Evolutionary conservation across 2,888 invertebrate genomes (phyloP).

Genomic region (Hetaerina titia): DNA sequence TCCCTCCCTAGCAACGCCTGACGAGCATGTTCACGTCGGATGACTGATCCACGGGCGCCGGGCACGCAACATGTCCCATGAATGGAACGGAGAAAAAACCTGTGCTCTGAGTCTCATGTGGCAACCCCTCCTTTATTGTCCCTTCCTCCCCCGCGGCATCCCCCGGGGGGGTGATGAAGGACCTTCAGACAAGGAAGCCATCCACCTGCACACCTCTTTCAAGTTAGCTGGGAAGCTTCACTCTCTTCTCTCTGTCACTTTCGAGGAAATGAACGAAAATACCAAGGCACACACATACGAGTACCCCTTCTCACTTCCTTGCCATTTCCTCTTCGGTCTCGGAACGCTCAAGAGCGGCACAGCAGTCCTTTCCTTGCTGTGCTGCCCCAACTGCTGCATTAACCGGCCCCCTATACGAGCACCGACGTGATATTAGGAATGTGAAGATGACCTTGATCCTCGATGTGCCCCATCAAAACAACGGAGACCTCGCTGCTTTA

Average conservation of each 20-base stretch:
- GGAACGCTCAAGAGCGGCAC: not conserved
- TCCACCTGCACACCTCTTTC: not conserved
- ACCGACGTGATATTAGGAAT: too few relatives aligned
- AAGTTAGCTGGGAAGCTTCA: not conserved
- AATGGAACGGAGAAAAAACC: not conserved
- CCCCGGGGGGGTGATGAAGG: not conserved
- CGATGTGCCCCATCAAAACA: too few relatives aligned
- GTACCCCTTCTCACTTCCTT: not conserved
- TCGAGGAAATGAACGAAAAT: too few relatives aligned
- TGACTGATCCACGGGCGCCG: not conserved
- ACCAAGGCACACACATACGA: too few relatives aligned
- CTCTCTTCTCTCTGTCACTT: not conserved
- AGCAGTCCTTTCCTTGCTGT: too few relatives aligned
- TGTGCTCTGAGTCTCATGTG: not conserved
- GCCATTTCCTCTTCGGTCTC: not conserved
- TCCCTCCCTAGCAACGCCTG: not conserved
- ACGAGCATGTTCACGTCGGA: constrained; percentile 23
- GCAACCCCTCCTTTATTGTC: too few relatives aligned
- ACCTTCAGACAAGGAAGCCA: not conserved
- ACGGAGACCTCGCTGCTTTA: too few relatives aligned
- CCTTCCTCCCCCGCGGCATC: too few relatives aligned
- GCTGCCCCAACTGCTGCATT: too few relatives aligned
- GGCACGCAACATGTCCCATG: not conserved
- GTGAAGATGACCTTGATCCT: too few relatives aligned
- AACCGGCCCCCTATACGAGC: too few relatives aligned